A percentile compares a stretch with the other conserved stretches of the same genome.
Evolutionary conservation across 2,888 invertebrate genomes (phyloP).

Genomic region (Drosophila pseudotalamancana): DNA sequence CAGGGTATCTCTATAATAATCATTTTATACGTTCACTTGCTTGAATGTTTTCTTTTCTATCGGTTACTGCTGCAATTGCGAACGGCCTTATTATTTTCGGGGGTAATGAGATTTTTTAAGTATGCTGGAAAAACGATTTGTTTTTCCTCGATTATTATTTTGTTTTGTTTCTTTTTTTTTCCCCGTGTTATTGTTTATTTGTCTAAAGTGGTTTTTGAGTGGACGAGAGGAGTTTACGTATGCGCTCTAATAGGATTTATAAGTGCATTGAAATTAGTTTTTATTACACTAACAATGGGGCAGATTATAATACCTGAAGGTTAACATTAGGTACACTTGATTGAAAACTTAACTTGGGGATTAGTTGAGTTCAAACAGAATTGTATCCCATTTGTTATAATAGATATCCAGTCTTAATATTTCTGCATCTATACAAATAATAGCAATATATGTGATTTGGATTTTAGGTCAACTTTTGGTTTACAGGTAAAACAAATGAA

Average conservation of each 20-base stretch:
- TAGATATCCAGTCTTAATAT: no score
- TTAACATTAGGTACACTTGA: conserved; percentile 13
- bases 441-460: background rate
- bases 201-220: conserved; percentile 31
- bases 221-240: background rate
- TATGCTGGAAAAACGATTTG: conserved; percentile 32
- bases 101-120: conserved; percentile 62
- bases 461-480: conserved; percentile 3
- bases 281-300: conserved; percentile 7
- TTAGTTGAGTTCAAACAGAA: background rate
- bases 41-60: conserved; percentile 4
- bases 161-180: background rate
- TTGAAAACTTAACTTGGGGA: conserved; percentile 1
- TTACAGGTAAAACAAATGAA: background rate
- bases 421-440: background rate
- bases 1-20: conserved; percentile 1
- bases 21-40: background rate
- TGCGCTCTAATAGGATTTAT: conserved; percentile 28
- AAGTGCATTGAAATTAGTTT: conserved; percentile 21
- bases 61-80: conserved; percentile 47
- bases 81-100: conserved; percentile 56
- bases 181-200: conserved; percentile 13
- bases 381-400: conserved; percentile 7
- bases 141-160: conserved; percentile 30
- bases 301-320: conserved; percentile 15